Evolutionary conservation across 2,888 invertebrate species (phyloP), one percentile per base, ranked within the genome.

Genomic region (Diarsia rubi): DNA sequence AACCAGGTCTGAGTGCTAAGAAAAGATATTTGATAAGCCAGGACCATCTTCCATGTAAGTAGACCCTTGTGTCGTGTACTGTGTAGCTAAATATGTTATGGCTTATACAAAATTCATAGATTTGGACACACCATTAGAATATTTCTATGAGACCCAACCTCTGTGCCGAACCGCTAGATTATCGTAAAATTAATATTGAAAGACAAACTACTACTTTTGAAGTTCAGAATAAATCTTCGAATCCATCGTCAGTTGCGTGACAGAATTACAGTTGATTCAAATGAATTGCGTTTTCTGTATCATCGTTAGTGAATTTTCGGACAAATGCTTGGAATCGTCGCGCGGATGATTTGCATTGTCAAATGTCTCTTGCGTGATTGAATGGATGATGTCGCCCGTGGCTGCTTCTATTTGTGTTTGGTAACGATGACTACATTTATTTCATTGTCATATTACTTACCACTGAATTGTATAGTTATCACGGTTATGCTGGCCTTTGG

Each of bases 131-230:
- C 54, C 21, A 49, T 77, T 81, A 45, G 54, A 64, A 74, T 79
- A n/a, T 19, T 52, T 66, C 14, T 21, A 42, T 62, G 19, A 27
- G 44, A 47, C 31, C 31, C 27, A 31, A 62, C 16, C 21, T 14
- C 6, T 8, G 52, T 73, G 81, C 81, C 75, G 84, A 81, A 81
- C 84, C 81, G 14, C 81, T 69, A 80, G 47, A 68, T 67, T 80
- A 84, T 70, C 81, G 80, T 84, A 70, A 59, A 73, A 80, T 74
- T 74, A 60, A 70, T 78, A 79, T 69, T 80, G 65, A 73, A 62
- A 62, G 47, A 66, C 49, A 62, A 42, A 64, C 60, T 62, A 31
- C 47, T 75, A 54, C 76, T 42, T 78, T 69, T 82, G 69, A 78
- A 65, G 78, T 78, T 49, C n/a, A 60, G 42, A 37, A 24, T 62